Conservation (phyloP, 2,888 invertebrate genomes). For the Mesochorus sp. region DNA sequence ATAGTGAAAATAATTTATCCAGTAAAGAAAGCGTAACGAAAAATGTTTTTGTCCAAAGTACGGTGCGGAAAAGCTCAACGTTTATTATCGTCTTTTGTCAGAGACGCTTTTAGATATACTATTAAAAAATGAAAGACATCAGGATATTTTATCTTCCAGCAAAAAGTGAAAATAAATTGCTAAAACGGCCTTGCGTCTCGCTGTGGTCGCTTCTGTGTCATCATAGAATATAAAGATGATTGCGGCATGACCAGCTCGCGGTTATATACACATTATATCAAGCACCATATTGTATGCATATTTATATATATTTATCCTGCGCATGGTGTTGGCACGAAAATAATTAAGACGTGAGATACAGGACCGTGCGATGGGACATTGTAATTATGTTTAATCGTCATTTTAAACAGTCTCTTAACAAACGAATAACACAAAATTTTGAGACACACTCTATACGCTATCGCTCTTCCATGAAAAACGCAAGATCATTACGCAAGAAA, state of each 20-base stretch:
- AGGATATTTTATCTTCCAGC: conserved; percentile 33
- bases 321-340: too few species aligned
- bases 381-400: too few species aligned
- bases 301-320: too few species aligned
- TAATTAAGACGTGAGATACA: too few species aligned
- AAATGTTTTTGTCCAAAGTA: neutral
- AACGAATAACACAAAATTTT: too few species aligned
- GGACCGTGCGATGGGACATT: too few species aligned
- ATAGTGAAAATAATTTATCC: neutral
- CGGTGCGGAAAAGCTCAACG: neutral
- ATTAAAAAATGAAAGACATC: conserved; percentile 1
- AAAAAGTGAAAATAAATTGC: conserved; percentile 43
- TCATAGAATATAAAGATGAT: conserved; percentile 23
- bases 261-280: neutral
- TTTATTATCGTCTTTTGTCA: neutral
- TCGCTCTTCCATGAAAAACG: too few species aligned
- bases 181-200: conserved; percentile 17
- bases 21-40: conserved; percentile 30
- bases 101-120: neutral
- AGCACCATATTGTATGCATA: too few species aligned
- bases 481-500: too few species aligned
- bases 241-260: conserved; percentile 22
- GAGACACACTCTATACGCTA: too few species aligned
- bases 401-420: too few species aligned
- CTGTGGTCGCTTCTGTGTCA: conserved; percentile 15